Conservation (phyloP, 2,797 vertebrate genomes). For the Tokudaia muenninki region DNA sequence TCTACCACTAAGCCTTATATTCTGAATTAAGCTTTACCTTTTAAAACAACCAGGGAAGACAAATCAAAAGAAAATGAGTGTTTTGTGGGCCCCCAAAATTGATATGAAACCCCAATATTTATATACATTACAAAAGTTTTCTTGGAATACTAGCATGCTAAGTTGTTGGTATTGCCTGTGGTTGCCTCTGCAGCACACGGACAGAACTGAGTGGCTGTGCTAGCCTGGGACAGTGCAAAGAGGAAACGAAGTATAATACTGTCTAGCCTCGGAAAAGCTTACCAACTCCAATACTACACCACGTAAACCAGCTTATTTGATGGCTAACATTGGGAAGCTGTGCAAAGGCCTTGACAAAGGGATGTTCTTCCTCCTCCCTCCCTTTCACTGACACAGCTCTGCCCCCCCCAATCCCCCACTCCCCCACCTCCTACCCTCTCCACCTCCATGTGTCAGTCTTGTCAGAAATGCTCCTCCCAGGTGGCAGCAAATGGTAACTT, state of each 20-base stretch:
- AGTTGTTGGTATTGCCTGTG: background rate
- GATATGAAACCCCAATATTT: background rate
- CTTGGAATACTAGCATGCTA: background rate
- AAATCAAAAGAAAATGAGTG: background rate
- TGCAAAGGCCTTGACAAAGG: background rate
- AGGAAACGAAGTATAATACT: background rate
- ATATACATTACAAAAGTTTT: background rate
- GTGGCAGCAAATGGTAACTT: background rate
- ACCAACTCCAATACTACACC: background rate
- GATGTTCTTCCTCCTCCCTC: background rate
- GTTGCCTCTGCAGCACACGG: rapidly evolving
- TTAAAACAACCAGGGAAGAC: background rate
- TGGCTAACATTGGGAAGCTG: background rate
- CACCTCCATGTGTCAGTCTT: background rate
- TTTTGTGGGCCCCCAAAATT: background rate
- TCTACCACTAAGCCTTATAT: background rate
- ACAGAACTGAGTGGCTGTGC: background rate
- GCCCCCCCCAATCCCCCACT: background rate
- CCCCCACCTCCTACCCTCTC: background rate
- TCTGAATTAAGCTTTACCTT: too few relatives aligned
- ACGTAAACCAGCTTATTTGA: background rate
- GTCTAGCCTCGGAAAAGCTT: background rate
- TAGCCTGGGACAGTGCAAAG: rapidly evolving
- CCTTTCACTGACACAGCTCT: background rate
- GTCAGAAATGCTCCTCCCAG: background rate